Percentiles rank a stretch among this genome's conserved stretches.
These are phyloP conservation scores for Prorops nasuta DNA, from an alignment of 1,140 invertebrate genomes.

Conservation along the genomic window DNA sequence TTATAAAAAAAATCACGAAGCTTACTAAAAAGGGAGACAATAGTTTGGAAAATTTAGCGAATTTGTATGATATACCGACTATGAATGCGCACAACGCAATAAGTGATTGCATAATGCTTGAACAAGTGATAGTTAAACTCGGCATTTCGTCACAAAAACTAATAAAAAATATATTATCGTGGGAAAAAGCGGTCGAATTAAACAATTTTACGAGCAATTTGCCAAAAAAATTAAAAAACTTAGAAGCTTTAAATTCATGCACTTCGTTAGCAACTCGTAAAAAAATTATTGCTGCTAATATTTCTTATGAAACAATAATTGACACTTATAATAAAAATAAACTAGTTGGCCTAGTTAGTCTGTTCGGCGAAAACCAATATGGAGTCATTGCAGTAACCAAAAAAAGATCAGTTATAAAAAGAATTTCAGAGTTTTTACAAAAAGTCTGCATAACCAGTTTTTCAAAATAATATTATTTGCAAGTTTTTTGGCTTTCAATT, in stretches of 20 bases:
- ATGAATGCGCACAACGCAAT: background rate
- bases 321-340: background rate
- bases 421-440: background rate
- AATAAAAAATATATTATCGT: background rate
- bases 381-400: background rate
- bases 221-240: background rate
- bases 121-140: background rate
- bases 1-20: background rate
- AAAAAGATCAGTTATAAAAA: background rate
- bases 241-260: background rate
- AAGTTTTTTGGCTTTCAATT: too few species aligned
- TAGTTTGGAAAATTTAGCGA: background rate
- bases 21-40: background rate
- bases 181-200: background rate
- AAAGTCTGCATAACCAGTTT: too few species aligned
- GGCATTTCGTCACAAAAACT: background rate
- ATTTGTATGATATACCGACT: background rate
- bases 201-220: background rate
- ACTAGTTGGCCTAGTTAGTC: background rate
- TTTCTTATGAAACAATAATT: background rate
- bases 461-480: too few species aligned
- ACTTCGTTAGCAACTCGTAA: background rate
- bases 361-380: background rate
- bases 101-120: background rate
- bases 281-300: background rate